phyloP scores from a whole-genome alignment of 2,113 vertebrate species.

The Podarcis raffonei region DNA sequence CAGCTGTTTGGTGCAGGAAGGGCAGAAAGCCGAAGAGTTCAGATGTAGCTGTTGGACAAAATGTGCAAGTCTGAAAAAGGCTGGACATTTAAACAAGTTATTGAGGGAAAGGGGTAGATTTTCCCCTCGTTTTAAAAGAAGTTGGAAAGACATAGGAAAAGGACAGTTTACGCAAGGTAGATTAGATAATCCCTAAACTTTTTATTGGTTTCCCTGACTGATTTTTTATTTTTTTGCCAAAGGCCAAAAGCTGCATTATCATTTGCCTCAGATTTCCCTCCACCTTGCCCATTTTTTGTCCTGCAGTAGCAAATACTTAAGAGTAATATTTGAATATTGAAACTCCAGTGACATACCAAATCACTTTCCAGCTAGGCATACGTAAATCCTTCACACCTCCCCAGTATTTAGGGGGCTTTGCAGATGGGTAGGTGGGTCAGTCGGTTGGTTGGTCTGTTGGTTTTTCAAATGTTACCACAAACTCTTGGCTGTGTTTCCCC shows the following conservation, averaged over 20 bases:
- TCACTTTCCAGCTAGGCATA: slow-evolving; percentile 46
- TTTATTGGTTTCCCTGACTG: neutral
- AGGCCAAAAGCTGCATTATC: slow-evolving; percentile 24
- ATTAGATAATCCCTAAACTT: neutral
- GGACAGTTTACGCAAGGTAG: neutral
- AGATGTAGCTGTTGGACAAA: neutral
- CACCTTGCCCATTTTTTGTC: slow-evolving; percentile 10
- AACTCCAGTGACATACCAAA: slow-evolving; percentile 51
- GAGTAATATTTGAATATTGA: slow-evolving; percentile 17
- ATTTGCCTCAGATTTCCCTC: slow-evolving; percentile 59
- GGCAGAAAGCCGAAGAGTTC: neutral
- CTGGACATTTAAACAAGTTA: neutral
- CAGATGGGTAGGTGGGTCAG: slow-evolving; percentile 2
- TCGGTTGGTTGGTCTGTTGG: neutral
- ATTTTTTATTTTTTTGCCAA: neutral
- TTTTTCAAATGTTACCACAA: slow-evolving; percentile 49
- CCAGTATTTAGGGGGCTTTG: slow-evolving; percentile 17
- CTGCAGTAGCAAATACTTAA: slow-evolving; percentile 52
- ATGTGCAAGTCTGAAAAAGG: neutral
- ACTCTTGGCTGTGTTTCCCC: slow-evolving; percentile 39
- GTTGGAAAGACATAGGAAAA: neutral
- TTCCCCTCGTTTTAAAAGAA: neutral
- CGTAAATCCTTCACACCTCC: slow-evolving; percentile 27
- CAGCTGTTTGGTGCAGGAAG: neutral
- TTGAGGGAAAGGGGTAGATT: neutral